Conservation (phyloP, 2,888 invertebrate genomes). For the Biston stratarius region DNA sequence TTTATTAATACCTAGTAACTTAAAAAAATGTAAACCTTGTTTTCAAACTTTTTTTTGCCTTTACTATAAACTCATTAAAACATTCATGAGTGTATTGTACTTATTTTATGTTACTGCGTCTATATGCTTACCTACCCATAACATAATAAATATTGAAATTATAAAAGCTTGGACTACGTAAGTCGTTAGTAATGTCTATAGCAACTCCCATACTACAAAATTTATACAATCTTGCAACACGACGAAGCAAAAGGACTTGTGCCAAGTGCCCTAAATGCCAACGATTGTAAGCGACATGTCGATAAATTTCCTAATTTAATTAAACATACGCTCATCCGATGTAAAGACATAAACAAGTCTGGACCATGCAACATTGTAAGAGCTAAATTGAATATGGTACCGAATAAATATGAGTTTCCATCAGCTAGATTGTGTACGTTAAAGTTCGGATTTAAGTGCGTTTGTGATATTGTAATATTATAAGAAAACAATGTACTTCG, state of each 20-base stretch:
- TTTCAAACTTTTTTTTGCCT: too few species aligned
- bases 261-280: slow-evolving; percentile 63
- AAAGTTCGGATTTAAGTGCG: slow-evolving; percentile 25
- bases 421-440: slow-evolving; percentile 42
- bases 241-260: slow-evolving; percentile 35
- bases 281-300: slow-evolving; percentile 55
- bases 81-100: too few species aligned
- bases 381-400: slow-evolving; percentile 31
- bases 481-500: slow-evolving; percentile 3
- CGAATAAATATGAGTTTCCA: slow-evolving; percentile 38
- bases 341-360: slow-evolving; percentile 59
- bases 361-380: slow-evolving; percentile 54
- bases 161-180: not conserved
- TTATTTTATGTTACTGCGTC: too few species aligned
- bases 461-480: slow-evolving; percentile 14
- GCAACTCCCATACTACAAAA: slow-evolving; percentile 16
- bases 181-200: not conserved
- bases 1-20: too few species aligned
- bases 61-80: too few species aligned
- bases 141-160: not conserved
- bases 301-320: slow-evolving; percentile 78
- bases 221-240: slow-evolving; percentile 21
- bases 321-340: slow-evolving; percentile 60
- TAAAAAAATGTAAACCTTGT: too few species aligned
- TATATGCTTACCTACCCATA: not conserved